Base-by-base conservation (phyloP, 2,888 invertebrate genomes). In the Polyploca ridens region DNA sequence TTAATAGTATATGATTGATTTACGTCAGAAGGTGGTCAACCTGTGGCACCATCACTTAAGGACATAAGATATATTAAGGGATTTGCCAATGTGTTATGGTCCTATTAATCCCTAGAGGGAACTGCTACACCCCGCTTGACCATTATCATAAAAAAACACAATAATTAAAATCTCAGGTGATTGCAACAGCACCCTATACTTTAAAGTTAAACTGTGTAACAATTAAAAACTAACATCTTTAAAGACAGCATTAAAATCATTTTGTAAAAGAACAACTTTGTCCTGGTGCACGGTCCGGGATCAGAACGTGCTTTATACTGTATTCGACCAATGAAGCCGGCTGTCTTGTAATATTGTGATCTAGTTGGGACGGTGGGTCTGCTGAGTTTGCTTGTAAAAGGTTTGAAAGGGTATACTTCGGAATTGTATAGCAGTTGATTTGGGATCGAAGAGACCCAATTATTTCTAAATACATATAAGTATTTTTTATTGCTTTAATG, bases 291-390 rank as follows among this genome's bases (percentile, higher is more conserved):
- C 38, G 33, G 60, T 19, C 60, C 41, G 60, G 38, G 46, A 54
- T 14, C 41, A 14, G 3, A 27, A 41, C 61, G 61, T 61, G 61
- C 61, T 41, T 27, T 7, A 1, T 7, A 13, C 27, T n/a, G n/a
- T 61, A 61, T 61, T 61, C 44, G 35, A 44, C 61, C 61, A 61
- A 38, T 61, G 3, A 5, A 11, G 5, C 7, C 6, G 19, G 33
- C 16, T 44, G 16, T 4, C 19, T 41, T 19, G 60, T 3, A 35
- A 61, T 61, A 61, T 61, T 61, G 61, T 61, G 61, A 61, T 41
- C 44, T 41, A 54, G 54, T 19, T 19, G 41, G 41, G 13, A 13
- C 41, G 4, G 5, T 49, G n/a, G 1, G n/a, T 10, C 0, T 4
- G 54, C 19, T 49, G 54, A 54, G 14, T 19, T 16, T 19, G 54